These are phyloP conservation scores for Synanthedon andrenaeformis DNA, from an alignment of 2,888 invertebrate genomes.

Conservation along the genomic window DNA sequence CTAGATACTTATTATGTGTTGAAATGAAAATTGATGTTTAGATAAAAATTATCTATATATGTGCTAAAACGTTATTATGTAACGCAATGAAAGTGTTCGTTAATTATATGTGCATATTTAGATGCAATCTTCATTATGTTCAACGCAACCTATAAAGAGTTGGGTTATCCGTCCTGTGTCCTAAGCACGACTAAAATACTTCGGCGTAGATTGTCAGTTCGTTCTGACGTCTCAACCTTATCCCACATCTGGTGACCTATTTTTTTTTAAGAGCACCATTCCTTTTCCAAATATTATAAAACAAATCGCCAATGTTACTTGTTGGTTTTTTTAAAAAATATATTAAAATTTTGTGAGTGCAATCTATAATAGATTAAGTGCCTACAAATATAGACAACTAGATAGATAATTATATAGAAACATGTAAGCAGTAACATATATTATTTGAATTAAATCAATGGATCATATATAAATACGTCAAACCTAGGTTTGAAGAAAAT, in stretches of 20 bases:
- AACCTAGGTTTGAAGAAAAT: too few species aligned
- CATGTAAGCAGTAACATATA: too few species aligned
- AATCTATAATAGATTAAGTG: too few species aligned
- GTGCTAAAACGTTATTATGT: conserved; percentile 68
- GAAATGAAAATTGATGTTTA: conserved; percentile 37
- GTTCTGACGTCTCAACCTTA: neutral
- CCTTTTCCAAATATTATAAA: too few species aligned
- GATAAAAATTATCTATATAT: conserved; percentile 51
- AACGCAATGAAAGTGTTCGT: conserved; percentile 65
- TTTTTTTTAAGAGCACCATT: too few species aligned
- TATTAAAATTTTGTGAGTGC: too few species aligned
- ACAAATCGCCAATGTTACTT: too few species aligned
- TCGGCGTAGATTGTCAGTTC: conserved; percentile 41
- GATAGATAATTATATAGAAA: too few species aligned
- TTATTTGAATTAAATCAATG: too few species aligned
- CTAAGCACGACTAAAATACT: conserved; percentile 33
- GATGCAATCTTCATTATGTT: conserved; percentile 51
- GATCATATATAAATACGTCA: too few species aligned
- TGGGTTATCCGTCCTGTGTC: conserved; percentile 40
- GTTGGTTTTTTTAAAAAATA: too few species aligned
- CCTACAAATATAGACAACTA: too few species aligned
- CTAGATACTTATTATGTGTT: conserved; percentile 47
- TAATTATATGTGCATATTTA: conserved; percentile 51
- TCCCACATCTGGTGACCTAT: neutral
- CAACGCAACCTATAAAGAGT: conserved; percentile 39